Evolutionary conservation across 2,113 vertebrate species (phyloP), one percentile per base, ranked within the genome.

Genomic region (Motacilla alba): DNA sequence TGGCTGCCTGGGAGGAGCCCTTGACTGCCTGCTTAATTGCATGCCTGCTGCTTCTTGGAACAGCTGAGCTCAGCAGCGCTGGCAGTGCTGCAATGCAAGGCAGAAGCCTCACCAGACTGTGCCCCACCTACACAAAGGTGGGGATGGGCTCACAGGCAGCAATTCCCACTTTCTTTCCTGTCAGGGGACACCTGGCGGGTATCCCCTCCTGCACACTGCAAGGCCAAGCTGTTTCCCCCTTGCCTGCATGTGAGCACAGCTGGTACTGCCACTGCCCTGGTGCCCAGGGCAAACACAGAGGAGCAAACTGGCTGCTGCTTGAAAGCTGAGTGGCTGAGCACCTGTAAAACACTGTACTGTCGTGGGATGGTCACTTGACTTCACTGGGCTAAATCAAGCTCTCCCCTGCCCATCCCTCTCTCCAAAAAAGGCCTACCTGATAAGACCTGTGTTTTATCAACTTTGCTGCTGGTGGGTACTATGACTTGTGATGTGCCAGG

Each of bases 211-310:
- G 0, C 30, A 37, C 4, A 1, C 49, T 7, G 69, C 53, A 30
- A 67, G 28, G 64, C 35, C 43, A 6, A 39, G 58, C 43, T 19
- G 50, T 50, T 59, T 67, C 6, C 49, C 24, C 49, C 49, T 63
- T 23, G 44, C 21, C 59, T 28, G 49, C 2, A 0, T 13, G 27
- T 0, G 1, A 72, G 55, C 35, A 15, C 1, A 15, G 64, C 49
- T 90, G 64, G 1, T 7, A 26, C 46, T 41, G 50, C 49, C 23
- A 0, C 58, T 44, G 35, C 3, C 2, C 23, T 13, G 1, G 4
- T 9, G 60, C 50, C 18, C 56, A 8, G 28, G 59, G 63, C 13
- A 75, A 39, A 69, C 60, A 15, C 13, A 55, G 24, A 27, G 44
- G 27, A 49, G 37, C 17, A 21, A 58, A 44, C 18, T 6, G 49